Evolutionary conservation across 2,888 invertebrate species (phyloP).

Genomic region (Drosophila eohydei): DNA sequence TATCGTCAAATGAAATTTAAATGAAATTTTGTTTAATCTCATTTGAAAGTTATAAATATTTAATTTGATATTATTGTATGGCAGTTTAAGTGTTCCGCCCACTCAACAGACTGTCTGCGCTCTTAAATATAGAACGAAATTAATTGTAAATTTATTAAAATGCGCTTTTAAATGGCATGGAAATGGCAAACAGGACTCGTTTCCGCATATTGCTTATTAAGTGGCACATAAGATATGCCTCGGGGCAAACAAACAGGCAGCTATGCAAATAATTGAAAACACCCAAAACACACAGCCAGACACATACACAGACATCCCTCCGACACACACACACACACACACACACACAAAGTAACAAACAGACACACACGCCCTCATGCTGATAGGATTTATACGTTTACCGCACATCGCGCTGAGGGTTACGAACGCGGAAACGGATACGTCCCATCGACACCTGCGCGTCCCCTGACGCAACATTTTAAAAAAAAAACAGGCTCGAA

Average conservation of each 20-base stretch:
- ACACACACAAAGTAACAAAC: neutral
- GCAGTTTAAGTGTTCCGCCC: neutral
- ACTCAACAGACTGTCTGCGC: constrained; percentile 10
- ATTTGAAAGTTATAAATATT: neutral
- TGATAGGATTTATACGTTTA: constrained; percentile 68
- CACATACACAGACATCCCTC: neutral
- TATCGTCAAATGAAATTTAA: neutral
- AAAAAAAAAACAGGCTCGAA: constrained; percentile 28
- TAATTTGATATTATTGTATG: constrained; percentile 1
- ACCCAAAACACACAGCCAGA: constrained; percentile 29
- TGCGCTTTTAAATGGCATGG: constrained; percentile 41
- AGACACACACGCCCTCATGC: constrained; percentile 21
- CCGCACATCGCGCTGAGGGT: constrained; percentile 36
- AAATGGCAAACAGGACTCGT: constrained; percentile 41
- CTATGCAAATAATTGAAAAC: constrained; percentile 78
- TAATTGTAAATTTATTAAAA: constrained; percentile 75
- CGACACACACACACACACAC: constrained; percentile 1
- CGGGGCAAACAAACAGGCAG: constrained; percentile 32
- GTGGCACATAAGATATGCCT: constrained; percentile 65
- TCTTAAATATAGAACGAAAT: constrained; percentile 34
- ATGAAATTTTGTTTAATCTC: neutral
- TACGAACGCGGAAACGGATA: constrained; percentile 33
- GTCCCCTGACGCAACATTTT: constrained; percentile 44
- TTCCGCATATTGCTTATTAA: constrained; percentile 74
- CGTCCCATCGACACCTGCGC: constrained; percentile 60